These are phyloP conservation scores for Margarornis squamiger DNA, from an alignment of 2,797 vertebrate species.

Conservation along the genomic window DNA sequence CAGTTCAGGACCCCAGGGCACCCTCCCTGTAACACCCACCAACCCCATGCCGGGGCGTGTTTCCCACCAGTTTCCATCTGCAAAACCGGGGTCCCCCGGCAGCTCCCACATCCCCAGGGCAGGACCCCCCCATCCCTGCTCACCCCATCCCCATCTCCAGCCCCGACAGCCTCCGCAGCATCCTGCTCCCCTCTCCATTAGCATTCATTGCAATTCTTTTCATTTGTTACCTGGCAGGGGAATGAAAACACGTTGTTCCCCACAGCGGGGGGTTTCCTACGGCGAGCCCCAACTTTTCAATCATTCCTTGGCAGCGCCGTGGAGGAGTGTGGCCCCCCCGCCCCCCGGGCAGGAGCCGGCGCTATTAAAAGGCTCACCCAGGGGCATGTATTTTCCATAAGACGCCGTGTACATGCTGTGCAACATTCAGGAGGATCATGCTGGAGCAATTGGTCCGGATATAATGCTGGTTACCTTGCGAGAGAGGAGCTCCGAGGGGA, in stretches of 20 bases:
- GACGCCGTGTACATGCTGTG: slow-evolving; percentile 55
- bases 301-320: slow-evolving; percentile 18
- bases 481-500: slow-evolving; percentile 28
- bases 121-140: not conserved
- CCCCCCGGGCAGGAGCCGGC: slow-evolving; percentile 32
- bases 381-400: slow-evolving; percentile 64
- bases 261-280: slow-evolving; percentile 42
- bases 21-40: not conserved
- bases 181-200: slow-evolving; percentile 20
- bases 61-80: not conserved
- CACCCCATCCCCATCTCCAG: not conserved
- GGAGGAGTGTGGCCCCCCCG: not conserved
- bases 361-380: slow-evolving; percentile 54
- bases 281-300: slow-evolving; percentile 57
- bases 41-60: rapidly evolving
- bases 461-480: slow-evolving; percentile 64
- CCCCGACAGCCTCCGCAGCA: not conserved
- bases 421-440: slow-evolving; percentile 59
- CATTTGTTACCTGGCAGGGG: slow-evolving; percentile 61
- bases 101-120: not conserved
- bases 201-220: slow-evolving; percentile 44
- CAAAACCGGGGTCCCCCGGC: not conserved
- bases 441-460: slow-evolving; percentile 60
- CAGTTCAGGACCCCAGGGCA: not conserved
- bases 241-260: slow-evolving; percentile 47